These are phyloP conservation scores for Pollimyrus isidori DNA, from an alignment of 2,113 vertebrate genomes.

Conservation along the genomic window DNA sequence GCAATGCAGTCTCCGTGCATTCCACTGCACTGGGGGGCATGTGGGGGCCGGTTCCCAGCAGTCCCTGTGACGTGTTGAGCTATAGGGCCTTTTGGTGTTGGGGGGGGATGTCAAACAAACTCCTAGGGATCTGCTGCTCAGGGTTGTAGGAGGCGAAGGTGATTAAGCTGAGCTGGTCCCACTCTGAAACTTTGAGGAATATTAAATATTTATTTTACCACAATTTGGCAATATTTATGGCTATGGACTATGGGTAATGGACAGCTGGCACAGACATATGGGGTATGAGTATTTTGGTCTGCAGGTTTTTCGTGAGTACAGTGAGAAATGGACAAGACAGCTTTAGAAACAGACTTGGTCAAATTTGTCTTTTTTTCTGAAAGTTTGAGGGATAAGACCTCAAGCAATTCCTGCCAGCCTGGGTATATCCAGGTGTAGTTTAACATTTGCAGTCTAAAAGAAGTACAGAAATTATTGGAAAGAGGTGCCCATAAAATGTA, in stretches of 20 bases:
- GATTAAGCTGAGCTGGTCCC: neutral
- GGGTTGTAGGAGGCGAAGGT: neutral
- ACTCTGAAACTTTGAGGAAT: neutral
- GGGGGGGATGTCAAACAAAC: neutral
- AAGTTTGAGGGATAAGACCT: neutral
- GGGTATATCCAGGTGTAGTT: neutral
- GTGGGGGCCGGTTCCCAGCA: neutral
- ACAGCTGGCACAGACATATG: neutral
- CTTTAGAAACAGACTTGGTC: neutral
- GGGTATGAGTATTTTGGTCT: neutral
- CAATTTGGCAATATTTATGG: neutral
- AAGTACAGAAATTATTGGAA: neutral
- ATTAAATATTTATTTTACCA: neutral
- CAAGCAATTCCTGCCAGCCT: neutral
- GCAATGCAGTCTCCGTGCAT: neutral
- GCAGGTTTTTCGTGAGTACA: neutral
- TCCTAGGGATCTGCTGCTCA: neutral
- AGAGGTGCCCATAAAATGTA: neutral
- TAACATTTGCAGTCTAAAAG: neutral
- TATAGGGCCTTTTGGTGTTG: neutral
- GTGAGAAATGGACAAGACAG: neutral
- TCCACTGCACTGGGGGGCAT: neutral
- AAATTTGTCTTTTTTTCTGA: neutral
- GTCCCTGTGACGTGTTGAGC: neutral
- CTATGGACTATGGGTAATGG: neutral